Percentiles rank a stretch among this genome's conserved stretches.
Conservation (phyloP, 2,113 vertebrate species). For the Desmodus rotundus region DNA sequence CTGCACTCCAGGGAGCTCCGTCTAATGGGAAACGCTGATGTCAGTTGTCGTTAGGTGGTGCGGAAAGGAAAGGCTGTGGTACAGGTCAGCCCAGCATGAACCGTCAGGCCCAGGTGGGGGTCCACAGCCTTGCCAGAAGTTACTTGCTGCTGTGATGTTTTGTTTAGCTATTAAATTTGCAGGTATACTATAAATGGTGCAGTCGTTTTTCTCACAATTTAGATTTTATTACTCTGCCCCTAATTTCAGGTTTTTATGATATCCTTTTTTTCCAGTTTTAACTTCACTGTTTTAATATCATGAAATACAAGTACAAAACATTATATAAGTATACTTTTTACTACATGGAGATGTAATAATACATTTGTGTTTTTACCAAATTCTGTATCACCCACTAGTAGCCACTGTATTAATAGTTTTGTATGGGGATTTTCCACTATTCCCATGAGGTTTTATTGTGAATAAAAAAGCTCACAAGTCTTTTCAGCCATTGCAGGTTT, state of each 20-base stretch:
- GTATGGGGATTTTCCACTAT: neutral
- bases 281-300: constrained; percentile 81
- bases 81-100: neutral
- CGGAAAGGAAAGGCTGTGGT: neutral
- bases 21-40: neutral
- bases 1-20: neutral
- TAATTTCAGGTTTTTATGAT: constrained; percentile 17
- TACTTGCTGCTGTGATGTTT: neutral
- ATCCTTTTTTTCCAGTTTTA: constrained; percentile 54
- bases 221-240: constrained; percentile 1
- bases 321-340: constrained; percentile 78
- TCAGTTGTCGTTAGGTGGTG: neutral
- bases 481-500: constrained; percentile 20
- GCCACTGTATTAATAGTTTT: neutral
- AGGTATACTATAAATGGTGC: neutral
- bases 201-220: neutral
- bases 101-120: neutral
- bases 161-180: neutral
- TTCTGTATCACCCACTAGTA: neutral
- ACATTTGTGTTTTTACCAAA: constrained; percentile 66
- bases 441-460: neutral
- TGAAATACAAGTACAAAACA: constrained; percentile 84
- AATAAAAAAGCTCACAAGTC: constrained; percentile 39
- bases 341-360: constrained; percentile 75
- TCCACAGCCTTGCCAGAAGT: neutral